These are phyloP conservation scores for Dynastes hyllus DNA, from an alignment of 2,888 invertebrate genomes.

Conservation along the genomic window DNA sequence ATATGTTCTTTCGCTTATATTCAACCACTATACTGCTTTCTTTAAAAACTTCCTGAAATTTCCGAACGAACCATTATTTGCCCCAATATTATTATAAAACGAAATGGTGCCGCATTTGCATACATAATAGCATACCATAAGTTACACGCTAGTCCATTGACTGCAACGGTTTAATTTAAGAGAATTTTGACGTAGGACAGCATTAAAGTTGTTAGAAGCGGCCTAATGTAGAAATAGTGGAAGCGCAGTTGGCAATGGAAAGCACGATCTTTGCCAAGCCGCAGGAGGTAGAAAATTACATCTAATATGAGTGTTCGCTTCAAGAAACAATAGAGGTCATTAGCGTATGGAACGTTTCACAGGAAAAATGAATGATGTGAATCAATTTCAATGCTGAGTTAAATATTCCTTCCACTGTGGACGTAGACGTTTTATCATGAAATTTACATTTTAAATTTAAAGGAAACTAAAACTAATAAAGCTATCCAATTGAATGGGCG, in stretches of 20 bases:
- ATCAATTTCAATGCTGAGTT: slow-evolving; percentile 13
- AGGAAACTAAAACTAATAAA: slow-evolving; percentile 38
- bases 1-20: no score
- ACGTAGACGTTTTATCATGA: not conserved
- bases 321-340: slow-evolving; percentile 43
- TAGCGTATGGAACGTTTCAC: slow-evolving; percentile 37
- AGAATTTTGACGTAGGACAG: slow-evolving; percentile 19
- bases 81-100: no score
- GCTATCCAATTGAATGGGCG: not conserved
- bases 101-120: not conserved
- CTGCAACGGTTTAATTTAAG: slow-evolving; percentile 25
- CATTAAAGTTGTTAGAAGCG: slow-evolving; percentile 39
- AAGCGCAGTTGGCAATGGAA: slow-evolving; percentile 35
- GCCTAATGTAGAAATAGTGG: slow-evolving; percentile 31
- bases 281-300: slow-evolving; percentile 44
- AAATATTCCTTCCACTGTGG: not conserved
- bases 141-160: slow-evolving; percentile 16
- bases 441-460: slow-evolving; percentile 37
- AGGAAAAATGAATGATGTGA: slow-evolving; percentile 24
- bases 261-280: slow-evolving; percentile 33
- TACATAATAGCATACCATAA: not conserved
- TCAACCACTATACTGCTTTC: no score
- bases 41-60: no score
- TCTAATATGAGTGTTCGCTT: slow-evolving; percentile 43
- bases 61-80: no score